Conservation (phyloP, 2,888 invertebrate species). For the Erebia aethiops region DNA sequence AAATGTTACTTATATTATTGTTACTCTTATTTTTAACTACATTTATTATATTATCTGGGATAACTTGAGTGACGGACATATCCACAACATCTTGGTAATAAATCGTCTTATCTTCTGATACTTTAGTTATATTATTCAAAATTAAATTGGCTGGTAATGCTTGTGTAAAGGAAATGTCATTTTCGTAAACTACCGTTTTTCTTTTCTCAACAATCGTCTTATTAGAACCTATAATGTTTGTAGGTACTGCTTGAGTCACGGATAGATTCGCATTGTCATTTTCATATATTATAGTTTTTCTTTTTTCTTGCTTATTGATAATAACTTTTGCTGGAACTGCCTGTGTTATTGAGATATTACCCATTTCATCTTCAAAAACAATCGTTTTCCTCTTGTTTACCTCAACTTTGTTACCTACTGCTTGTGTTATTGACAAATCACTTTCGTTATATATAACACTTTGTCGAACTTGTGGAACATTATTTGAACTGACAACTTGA, state of each 20-base stretch:
- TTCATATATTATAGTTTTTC: constrained; percentile 46
- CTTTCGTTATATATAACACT: constrained; percentile 34
- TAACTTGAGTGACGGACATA: constrained; percentile 51
- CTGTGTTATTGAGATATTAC: constrained; percentile 52
- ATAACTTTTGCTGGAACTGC: constrained; percentile 41
- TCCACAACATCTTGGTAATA: constrained; percentile 42
- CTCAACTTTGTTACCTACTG: constrained; percentile 27
- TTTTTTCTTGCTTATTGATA: constrained; percentile 34
- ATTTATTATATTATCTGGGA: constrained; percentile 32
- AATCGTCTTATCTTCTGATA: constrained; percentile 26
- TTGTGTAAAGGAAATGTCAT: constrained; percentile 52
- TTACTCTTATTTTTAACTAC: background rate
- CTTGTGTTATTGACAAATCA: constrained; percentile 39
- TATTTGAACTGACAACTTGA: background rate
- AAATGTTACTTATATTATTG: constrained; percentile 23
- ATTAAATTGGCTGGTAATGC: constrained; percentile 46
- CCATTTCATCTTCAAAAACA: constrained; percentile 45
- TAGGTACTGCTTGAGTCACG: constrained; percentile 44
- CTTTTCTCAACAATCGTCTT: constrained; percentile 33
- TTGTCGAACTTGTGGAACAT: constrained; percentile 18
- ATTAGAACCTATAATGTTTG: constrained; percentile 29
- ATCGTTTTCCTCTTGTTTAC: constrained; percentile 45
- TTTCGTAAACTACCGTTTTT: constrained; percentile 44
- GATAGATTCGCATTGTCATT: constrained; percentile 44
- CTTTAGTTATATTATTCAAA: constrained; percentile 19